These are phyloP conservation scores for Oryzias dopingdopingensis DNA, from an alignment of 2,797 vertebrate species.

Conservation along the genomic window DNA sequence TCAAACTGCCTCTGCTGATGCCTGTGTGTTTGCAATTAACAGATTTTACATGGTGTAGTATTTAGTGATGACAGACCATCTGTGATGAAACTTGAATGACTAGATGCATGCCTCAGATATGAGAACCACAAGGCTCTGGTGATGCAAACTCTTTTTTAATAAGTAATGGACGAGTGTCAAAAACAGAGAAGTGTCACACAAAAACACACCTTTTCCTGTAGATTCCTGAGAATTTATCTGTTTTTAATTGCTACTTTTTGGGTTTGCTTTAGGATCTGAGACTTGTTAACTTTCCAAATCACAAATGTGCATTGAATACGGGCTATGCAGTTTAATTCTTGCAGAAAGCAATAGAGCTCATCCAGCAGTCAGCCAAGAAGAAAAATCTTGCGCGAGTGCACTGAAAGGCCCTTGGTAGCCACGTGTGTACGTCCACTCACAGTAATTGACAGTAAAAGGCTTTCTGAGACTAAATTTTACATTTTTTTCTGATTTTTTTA, in stretches of 20 bases:
- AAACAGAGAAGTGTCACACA: constrained; percentile 5
- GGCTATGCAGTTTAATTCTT: constrained; percentile 10
- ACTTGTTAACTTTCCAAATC: constrained; percentile 9
- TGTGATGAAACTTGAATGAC: constrained; percentile 28
- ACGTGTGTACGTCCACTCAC: constrained; percentile 52
- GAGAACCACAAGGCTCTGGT: constrained; percentile 17
- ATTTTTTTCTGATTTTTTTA: constrained; percentile 72
- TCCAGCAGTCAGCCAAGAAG: constrained; percentile 42
- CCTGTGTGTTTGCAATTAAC: constrained; percentile 53
- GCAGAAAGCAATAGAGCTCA: constrained; percentile 27
- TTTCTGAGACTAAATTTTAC: constrained; percentile 65
- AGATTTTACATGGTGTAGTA: constrained; percentile 52
- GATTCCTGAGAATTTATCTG: too few species aligned
- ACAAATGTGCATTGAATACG: constrained; percentile 20
- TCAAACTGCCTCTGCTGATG: constrained; percentile 35
- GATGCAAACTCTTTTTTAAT: constrained; percentile 33
- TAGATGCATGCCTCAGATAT: constrained; percentile 13
- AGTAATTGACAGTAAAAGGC: constrained; percentile 75
- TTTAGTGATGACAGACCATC: constrained; percentile 62
- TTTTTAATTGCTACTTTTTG: too few species aligned
- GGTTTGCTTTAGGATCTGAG: too few species aligned
- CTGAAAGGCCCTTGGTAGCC: constrained; percentile 50
- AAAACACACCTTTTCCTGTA: neutral
- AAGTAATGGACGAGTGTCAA: constrained; percentile 15
- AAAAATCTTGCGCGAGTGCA: constrained; percentile 44